Evolutionary conservation across 64 coral and sea anemone genomes (phyloP).

Genomic region (Anthopleura sola): DNA sequence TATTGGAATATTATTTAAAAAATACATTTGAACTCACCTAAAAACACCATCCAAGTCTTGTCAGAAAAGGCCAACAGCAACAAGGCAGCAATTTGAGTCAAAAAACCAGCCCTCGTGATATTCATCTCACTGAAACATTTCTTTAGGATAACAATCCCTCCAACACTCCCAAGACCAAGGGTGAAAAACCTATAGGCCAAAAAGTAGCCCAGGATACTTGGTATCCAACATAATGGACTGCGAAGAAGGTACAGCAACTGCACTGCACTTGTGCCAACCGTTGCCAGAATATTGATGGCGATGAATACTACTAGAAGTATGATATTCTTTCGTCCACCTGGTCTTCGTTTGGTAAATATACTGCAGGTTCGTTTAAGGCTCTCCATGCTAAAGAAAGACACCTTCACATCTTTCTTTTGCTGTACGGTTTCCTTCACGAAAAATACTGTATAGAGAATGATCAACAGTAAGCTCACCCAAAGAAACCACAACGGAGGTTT

Average conservation of each 20-base stretch:
- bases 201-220: slow-evolving; percentile 66
- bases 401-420: slow-evolving; percentile 1
- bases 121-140: slow-evolving; percentile 56
- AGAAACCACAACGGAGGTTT: slow-evolving; percentile 65
- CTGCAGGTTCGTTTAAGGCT: slow-evolving; percentile 45
- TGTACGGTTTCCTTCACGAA: slow-evolving; percentile 53
- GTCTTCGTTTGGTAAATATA: slow-evolving; percentile 44
- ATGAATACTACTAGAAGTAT: slow-evolving; percentile 22
- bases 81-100: slow-evolving; percentile 42
- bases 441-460: slow-evolving; percentile 57
- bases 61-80: slow-evolving; percentile 78
- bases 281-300: slow-evolving; percentile 43
- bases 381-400: slow-evolving; percentile 55
- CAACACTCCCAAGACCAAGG: slow-evolving; percentile 57
- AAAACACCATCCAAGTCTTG: slow-evolving; percentile 65
- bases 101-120: slow-evolving; percentile 47
- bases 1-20: no score
- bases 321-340: slow-evolving; percentile 44
- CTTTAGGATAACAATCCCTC: slow-evolving; percentile 37
- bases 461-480: slow-evolving; percentile 25
- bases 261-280: slow-evolving; percentile 43
- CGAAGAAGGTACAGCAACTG: slow-evolving; percentile 56
- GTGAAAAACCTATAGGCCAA: slow-evolving; percentile 58
- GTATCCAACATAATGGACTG: slow-evolving; percentile 71
- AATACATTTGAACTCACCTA: slow-evolving; percentile 47